Conservation (phyloP, 2,113 vertebrate species). For the Genyomyrus donnyi region DNA sequence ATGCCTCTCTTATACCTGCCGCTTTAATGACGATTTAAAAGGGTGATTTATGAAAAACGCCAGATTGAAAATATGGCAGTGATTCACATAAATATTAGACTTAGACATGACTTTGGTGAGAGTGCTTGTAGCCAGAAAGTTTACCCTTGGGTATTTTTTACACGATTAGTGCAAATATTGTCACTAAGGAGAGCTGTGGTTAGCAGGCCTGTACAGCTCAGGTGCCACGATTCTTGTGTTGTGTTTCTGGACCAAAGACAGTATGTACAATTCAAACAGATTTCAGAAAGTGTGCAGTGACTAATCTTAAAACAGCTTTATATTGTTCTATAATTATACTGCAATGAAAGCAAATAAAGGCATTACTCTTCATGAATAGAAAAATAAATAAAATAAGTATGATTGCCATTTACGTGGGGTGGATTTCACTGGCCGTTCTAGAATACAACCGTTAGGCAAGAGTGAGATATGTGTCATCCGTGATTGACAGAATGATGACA, state of each 20-base stretch:
- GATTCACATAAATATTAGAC: not conserved
- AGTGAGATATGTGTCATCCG: not conserved
- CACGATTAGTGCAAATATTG: not conserved
- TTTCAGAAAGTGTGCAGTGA: slow-evolving; percentile 1
- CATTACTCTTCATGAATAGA: not conserved
- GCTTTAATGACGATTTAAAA: not conserved
- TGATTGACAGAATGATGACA: slow-evolving; percentile 32
- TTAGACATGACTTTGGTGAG: not conserved
- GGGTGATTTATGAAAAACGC: not conserved
- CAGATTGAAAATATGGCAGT: not conserved
- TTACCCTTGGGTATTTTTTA: not conserved
- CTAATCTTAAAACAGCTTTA: not conserved
- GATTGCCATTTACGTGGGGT: not conserved
- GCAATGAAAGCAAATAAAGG: not conserved
- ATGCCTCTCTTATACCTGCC: not conserved
- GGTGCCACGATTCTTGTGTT: not conserved
- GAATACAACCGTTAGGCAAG: not conserved
- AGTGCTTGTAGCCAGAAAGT: not conserved
- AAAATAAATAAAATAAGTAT: not conserved
- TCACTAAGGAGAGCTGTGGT: not conserved
- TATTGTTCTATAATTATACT: not conserved
- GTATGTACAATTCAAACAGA: not conserved
- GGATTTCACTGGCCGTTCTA: not conserved
- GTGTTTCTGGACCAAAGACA: slow-evolving; percentile 4
- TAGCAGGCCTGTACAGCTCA: not conserved